Evolutionary conservation across 1,140 invertebrate species (phyloP).

Genomic region (Popillia japonica): DNA sequence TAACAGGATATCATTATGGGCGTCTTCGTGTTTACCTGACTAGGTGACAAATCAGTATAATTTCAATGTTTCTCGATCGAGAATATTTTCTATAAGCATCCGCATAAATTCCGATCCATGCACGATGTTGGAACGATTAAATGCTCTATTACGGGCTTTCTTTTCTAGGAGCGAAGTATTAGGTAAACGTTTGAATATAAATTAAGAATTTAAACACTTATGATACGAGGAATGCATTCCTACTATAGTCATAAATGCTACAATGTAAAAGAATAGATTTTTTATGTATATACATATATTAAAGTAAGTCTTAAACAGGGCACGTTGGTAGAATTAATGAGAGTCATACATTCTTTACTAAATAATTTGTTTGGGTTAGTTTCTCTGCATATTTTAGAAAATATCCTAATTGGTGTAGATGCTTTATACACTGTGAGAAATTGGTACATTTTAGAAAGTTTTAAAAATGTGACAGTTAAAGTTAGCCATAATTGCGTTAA

Average conservation of each 20-base stretch:
- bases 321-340: too few relatives aligned
- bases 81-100: slow-evolving; percentile 1
- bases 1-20: slow-evolving; percentile 15
- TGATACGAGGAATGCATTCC: background rate
- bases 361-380: too few relatives aligned
- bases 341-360: too few relatives aligned
- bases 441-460: too few relatives aligned
- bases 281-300: background rate
- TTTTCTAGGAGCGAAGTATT: slow-evolving; percentile 1
- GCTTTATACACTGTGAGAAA: too few relatives aligned
- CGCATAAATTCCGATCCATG: slow-evolving; percentile 8
- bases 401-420: too few relatives aligned
- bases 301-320: too few relatives aligned
- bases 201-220: slow-evolving; percentile 7
- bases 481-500: too few relatives aligned
- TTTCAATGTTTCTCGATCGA: slow-evolving; percentile 10
- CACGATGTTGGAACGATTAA: background rate
- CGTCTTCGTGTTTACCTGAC: slow-evolving; percentile 7
- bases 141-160: background rate
- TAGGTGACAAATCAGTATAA: slow-evolving; percentile 13
- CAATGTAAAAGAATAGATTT: background rate
- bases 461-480: too few relatives aligned
- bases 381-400: too few relatives aligned
- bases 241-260: background rate
- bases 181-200: slow-evolving; percentile 13